Evolutionary conservation across 1,140 invertebrate genomes (phyloP), one percentile per base, ranked within the genome.

Genomic region (Bemisia tabaci): DNA sequence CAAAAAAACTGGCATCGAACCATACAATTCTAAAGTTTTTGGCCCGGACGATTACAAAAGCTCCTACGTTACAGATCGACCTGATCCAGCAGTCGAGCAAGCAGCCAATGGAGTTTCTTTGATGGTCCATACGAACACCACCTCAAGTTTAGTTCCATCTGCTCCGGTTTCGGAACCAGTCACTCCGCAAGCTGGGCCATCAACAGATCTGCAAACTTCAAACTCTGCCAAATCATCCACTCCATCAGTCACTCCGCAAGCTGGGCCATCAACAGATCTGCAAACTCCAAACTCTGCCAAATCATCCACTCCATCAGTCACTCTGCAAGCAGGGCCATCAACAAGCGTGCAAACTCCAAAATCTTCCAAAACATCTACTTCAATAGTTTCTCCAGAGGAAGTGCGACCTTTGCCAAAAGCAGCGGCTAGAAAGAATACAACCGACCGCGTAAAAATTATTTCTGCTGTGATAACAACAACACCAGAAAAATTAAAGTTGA

Each of bases 11-110:
- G 68, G 64, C 62, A 71, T 69, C 60, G 48, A 23, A 17, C 26
- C 64, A n/a, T 67, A 17, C 23, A 63, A 67, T 62, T 23, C 26
- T 22, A 26, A 62, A 17, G 78, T 82, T 27, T 81, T 26, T 63
- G 63, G 26, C 2, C 74, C 77, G 12, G 68, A 73, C 63, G 77
- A 80, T 68, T 79, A 77, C 72, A 27, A 67, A 22, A 48, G n/a
- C 22, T 67, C 68, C n/a, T 25, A 12, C 12, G 67, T 62, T 24
- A 68, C 62, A 33, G 64, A 65, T 60, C 58, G 67, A 61, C 67
- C 67, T 9, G 33, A 48, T 48, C 33, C 33, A 48, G 17, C 33
- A 48, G 33, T 48, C 33, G 33, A 48, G 5, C 5, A 48, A 48
- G 33, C 33, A n/a, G n/a, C n/a, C n/a, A n/a, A n/a, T n/a, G n/a